Percentiles rank a stretch among this genome's conserved stretches.
Conservation (phyloP, 2,113 vertebrate genomes). For the Seriola dumerili region DNA sequence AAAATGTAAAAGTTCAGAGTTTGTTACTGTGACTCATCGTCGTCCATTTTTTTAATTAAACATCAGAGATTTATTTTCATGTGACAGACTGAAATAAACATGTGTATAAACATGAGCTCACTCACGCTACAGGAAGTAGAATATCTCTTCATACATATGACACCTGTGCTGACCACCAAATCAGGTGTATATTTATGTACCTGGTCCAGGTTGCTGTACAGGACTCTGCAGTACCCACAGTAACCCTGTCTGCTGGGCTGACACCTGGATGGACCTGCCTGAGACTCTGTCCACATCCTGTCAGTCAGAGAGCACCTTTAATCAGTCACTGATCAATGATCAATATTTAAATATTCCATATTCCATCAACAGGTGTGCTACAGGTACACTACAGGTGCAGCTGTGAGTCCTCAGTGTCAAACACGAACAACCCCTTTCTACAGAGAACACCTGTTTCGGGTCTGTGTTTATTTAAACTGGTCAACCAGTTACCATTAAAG, state of each 20-base stretch:
- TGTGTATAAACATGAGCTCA: no score
- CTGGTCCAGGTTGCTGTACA: slow-evolving; percentile 92
- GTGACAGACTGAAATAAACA: no score
- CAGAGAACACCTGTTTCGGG: background rate
- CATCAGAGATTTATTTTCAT: no score
- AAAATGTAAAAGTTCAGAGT: no score
- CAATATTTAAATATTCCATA: no score
- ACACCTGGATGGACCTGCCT: slow-evolving; percentile 76
- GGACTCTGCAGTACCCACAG: slow-evolving; percentile 91
- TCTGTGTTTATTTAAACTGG: background rate
- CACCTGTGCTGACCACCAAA: no score
- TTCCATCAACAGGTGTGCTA: no score
- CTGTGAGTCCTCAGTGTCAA: background rate
- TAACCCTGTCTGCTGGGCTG: slow-evolving; percentile 88
- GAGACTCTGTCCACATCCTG: slow-evolving; percentile 73
- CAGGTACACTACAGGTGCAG: background rate
- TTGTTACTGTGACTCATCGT: no score
- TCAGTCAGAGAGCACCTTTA: background rate
- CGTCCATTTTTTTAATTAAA: no score
- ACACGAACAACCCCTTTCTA: background rate
- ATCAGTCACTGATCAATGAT: background rate
- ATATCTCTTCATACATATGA: no score
- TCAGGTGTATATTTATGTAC: slow-evolving; percentile 81
- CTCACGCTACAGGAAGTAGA: no score
- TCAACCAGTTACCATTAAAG: no score